Conservation (phyloP, 2,797 vertebrate genomes). For the Australoheros facetus region DNA sequence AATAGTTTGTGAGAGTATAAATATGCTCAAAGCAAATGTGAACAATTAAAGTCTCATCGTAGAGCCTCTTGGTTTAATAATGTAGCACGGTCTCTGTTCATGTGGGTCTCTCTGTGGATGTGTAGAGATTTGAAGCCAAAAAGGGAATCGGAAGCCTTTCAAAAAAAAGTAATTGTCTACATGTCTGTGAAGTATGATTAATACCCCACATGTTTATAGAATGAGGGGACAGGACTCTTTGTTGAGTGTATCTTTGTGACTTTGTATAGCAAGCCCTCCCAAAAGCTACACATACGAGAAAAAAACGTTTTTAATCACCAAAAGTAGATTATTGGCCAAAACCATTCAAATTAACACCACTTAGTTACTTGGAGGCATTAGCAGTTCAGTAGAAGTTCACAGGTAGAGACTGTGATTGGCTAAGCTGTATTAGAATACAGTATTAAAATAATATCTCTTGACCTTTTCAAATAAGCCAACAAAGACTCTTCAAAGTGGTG, state of each 20-base stretch:
- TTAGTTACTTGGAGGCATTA: neutral
- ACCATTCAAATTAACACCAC: neutral
- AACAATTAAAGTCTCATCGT: slow-evolving; percentile 28
- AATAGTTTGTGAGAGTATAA: slow-evolving; percentile 59
- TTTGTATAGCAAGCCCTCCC: slow-evolving; percentile 7
- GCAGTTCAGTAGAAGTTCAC: neutral
- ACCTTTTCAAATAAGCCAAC: slow-evolving; percentile 17
- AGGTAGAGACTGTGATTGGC: neutral
- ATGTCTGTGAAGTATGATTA: slow-evolving; percentile 44
- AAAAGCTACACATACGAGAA: neutral
- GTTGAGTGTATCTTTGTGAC: slow-evolving; percentile 15
- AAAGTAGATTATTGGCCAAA: slow-evolving; percentile 26
- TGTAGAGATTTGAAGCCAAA: neutral
- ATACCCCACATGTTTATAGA: slow-evolving; percentile 21
- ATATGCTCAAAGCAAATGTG: slow-evolving; percentile 50
- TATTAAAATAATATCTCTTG: slow-evolving; percentile 4
- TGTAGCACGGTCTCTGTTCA: neutral
- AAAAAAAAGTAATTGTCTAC: slow-evolving; percentile 18
- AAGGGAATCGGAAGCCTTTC: neutral
- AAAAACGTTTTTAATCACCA: neutral
- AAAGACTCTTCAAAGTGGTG: slow-evolving; percentile 6
- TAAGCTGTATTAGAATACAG: neutral
- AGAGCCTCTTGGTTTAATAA: slow-evolving; percentile 13
- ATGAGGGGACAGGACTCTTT: neutral
- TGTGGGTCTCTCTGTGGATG: neutral